Evolutionary conservation across 1,140 invertebrate genomes (phyloP).

Genomic region (Paraescarpia echinospica): DNA sequence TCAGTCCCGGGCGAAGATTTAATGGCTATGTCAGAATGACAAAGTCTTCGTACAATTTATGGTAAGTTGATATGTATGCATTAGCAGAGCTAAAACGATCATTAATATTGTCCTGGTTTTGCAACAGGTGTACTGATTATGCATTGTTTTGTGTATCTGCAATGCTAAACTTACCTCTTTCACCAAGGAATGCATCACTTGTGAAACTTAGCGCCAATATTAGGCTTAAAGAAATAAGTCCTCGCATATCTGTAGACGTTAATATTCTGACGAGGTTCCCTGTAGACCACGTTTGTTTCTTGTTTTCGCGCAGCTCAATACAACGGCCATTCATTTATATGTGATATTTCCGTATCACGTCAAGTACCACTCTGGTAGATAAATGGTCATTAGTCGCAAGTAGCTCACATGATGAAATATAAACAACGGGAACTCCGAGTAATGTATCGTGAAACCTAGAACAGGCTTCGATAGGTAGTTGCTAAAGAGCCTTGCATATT

Average conservation of each 20-base stretch:
- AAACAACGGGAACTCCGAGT: background rate
- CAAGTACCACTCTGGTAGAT: background rate
- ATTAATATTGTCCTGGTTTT: no score
- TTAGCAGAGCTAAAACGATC: no score
- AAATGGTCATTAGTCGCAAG: background rate
- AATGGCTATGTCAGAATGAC: no score
- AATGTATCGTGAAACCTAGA: no score
- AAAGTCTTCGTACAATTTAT: no score
- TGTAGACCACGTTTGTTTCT: background rate
- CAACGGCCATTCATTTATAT: background rate
- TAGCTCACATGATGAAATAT: background rate
- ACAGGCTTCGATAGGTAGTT: no score
- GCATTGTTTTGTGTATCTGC: no score
- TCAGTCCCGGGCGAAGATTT: no score
- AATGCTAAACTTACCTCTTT: background rate
- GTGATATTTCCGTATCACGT: background rate
- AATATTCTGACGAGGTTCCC: background rate
- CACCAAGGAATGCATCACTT: background rate
- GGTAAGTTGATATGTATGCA: no score
- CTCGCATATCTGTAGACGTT: background rate
- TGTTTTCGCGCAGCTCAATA: background rate
- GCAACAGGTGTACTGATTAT: no score
- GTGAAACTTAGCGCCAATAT: background rate
- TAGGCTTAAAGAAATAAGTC: background rate
- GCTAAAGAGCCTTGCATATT: no score